These are phyloP conservation scores for Liolophura sinensis DNA, from an alignment of 1,140 invertebrate species.

Conservation along the genomic window DNA sequence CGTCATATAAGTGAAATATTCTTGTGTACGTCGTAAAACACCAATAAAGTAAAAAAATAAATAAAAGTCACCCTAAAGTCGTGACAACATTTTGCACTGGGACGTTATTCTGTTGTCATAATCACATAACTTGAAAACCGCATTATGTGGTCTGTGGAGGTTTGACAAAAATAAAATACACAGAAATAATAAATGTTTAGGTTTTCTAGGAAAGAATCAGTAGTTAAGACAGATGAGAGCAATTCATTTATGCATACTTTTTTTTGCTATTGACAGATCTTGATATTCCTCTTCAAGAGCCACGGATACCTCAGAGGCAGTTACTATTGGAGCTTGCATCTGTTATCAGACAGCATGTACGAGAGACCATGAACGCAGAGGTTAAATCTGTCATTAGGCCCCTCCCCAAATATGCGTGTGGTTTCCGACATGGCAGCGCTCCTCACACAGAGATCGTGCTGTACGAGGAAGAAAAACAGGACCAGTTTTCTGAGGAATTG, in stretches of 20 bases:
- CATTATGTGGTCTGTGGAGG: no score
- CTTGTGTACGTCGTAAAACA: no score
- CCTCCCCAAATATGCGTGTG: slow-evolving; percentile 44
- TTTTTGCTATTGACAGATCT: slow-evolving; percentile 21
- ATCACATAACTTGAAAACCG: no score
- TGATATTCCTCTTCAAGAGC: slow-evolving; percentile 33
- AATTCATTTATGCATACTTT: neutral
- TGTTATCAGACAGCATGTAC: slow-evolving; percentile 51
- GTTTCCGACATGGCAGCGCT: slow-evolving; percentile 23
- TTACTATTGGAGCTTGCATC: slow-evolving; percentile 54
- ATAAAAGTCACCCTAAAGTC: no score
- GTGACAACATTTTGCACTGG: no score
- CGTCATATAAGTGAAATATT: no score
- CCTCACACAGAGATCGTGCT: slow-evolving; percentile 54
- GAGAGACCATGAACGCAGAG: slow-evolving; percentile 44
- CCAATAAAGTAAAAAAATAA: no score
- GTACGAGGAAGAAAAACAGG: slow-evolving; percentile 42
- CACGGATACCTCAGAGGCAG: slow-evolving; percentile 51
- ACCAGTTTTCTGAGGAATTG: neutral
- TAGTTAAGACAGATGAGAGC: no score
- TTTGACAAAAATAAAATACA: no score
- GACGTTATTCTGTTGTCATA: no score
- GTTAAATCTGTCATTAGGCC: slow-evolving; percentile 50
- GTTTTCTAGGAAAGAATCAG: no score
- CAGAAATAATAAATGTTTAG: neutral